phyloP scores from a whole-genome alignment of 2,113 vertebrate species.

The Sitta europaea region DNA sequence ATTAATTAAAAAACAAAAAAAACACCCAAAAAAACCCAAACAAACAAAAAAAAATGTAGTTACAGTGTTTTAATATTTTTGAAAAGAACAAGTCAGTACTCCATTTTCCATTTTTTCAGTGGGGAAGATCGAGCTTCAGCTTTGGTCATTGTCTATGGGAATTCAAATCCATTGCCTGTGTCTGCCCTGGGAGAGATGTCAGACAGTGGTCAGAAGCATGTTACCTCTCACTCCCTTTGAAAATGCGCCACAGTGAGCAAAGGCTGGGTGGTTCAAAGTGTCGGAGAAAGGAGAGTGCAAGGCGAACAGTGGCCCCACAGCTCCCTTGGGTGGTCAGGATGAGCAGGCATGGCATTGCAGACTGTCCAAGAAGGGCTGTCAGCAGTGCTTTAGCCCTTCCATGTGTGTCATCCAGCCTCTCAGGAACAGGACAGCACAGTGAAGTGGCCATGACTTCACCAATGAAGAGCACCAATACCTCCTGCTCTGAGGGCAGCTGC shows the following conservation, averaged over 20 bases:
- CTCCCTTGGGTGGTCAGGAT: neutral
- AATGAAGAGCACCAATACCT: neutral
- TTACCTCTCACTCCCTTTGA: neutral
- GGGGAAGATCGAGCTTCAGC: neutral
- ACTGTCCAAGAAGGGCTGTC: neutral
- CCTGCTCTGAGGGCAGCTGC: neutral
- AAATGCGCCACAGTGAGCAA: neutral
- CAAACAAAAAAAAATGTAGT: accelerated
- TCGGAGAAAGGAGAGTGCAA: accelerated
- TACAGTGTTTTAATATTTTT: neutral
- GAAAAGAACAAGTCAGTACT: neutral
- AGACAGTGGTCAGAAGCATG: accelerated
- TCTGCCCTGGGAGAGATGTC: too few relatives aligned
- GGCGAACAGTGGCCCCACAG: neutral
- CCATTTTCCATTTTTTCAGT: too few relatives aligned
- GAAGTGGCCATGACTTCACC: neutral
- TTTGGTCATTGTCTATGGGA: neutral
- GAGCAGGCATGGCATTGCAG: neutral
- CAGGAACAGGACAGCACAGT: neutral
- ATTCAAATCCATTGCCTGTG: neutral
- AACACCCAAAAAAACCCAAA: too few relatives aligned
- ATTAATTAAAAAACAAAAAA: neutral
- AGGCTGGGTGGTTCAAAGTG: neutral
- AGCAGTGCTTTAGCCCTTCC: neutral
- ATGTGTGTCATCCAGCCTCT: accelerated